phyloP scores from a whole-genome alignment of 2,113 vertebrate species.

The Calyptomena viridis region DNA sequence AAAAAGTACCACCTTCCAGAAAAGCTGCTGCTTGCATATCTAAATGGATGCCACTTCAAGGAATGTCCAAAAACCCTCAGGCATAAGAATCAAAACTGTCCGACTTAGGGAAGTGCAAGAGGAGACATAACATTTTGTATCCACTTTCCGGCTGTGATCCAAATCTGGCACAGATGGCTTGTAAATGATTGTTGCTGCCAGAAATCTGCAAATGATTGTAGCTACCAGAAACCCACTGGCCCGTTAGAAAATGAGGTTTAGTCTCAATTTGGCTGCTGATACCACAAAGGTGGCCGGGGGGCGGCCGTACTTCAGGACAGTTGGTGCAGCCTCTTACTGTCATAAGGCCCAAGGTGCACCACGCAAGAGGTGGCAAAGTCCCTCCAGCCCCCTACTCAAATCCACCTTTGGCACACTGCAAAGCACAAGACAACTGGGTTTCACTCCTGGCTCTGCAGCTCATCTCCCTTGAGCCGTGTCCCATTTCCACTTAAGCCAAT shows the following conservation, averaged over 20 bases:
- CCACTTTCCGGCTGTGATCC: neutral
- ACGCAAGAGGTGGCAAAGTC: neutral
- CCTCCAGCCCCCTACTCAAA: neutral
- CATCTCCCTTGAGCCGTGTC: conserved; percentile 25
- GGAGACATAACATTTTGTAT: neutral
- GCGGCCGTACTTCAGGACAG: neutral
- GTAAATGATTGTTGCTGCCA: neutral
- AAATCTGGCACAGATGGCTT: conserved; percentile 33
- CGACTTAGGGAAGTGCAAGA: neutral
- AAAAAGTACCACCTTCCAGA: neutral
- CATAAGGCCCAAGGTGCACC: rapidly evolving
- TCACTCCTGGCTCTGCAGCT: neutral
- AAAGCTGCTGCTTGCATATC: neutral
- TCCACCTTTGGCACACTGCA: neutral
- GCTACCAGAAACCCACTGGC: neutral
- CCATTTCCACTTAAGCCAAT: conserved; percentile 4
- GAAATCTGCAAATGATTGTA: neutral
- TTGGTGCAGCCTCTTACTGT: neutral
- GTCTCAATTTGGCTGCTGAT: neutral
- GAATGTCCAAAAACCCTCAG: neutral
- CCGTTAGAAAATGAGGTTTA: neutral
- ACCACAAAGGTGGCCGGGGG: neutral
- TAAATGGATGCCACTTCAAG: neutral
- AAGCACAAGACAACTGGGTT: neutral
- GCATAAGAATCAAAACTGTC: neutral